Conservation (phyloP, 2,888 invertebrate genomes). For the Cosmia pyralina region DNA sequence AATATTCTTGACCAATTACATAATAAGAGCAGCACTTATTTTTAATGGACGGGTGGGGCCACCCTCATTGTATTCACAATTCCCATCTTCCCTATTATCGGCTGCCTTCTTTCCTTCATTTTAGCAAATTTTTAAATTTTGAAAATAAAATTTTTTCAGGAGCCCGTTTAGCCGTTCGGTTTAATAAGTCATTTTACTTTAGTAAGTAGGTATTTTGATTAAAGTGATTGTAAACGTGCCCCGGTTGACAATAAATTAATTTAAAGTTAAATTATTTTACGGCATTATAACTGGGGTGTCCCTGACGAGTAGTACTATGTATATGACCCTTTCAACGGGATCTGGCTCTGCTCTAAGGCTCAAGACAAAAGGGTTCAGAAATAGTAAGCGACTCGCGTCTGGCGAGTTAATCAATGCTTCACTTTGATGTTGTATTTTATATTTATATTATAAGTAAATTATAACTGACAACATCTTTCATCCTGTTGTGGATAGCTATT, state of each 20-base stretch:
- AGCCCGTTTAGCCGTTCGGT: constrained; percentile 24
- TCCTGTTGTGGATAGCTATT: constrained; percentile 1
- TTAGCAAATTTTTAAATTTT: constrained; percentile 12
- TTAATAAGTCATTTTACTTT: constrained; percentile 48
- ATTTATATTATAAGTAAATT: constrained; percentile 2
- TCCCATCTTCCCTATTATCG: constrained; percentile 6
- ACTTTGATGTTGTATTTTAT: not conserved
- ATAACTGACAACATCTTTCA: not conserved
- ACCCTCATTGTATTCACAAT: constrained; percentile 22
- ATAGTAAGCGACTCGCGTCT: constrained; percentile 2
- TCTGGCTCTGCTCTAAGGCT: not conserved
- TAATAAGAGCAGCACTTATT: constrained; percentile 54
- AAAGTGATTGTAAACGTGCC: constrained; percentile 35
- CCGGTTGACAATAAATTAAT: constrained; percentile 38
- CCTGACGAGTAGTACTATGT: constrained; percentile 24
- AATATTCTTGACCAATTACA: constrained; percentile 40
- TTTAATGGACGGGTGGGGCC: constrained; percentile 51
- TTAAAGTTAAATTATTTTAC: constrained; percentile 37
- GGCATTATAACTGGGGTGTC: not conserved
- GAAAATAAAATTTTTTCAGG: constrained; percentile 8
- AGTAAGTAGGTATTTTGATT: constrained; percentile 37
- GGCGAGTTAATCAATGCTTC: not conserved
- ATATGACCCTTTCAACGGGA: constrained; percentile 20
- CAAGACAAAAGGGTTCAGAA: constrained; percentile 8
- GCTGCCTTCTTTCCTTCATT: not conserved